Conservation (phyloP, 2,888 invertebrate species). For the Drosophila neoperkinsi region DNA sequence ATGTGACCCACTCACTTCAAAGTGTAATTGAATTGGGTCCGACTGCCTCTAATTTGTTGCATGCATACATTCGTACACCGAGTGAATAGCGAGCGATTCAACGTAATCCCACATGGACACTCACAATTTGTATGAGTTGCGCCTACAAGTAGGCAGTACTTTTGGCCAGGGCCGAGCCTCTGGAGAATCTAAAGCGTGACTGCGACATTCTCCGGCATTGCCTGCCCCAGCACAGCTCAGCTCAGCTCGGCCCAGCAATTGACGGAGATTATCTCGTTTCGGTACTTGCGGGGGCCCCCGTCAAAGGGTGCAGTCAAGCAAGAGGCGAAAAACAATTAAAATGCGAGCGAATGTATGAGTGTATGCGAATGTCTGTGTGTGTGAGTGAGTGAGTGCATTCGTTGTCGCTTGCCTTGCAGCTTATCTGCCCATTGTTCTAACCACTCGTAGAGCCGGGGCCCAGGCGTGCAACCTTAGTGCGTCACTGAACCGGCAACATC, state of each 20-base stretch:
- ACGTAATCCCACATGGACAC: constrained; percentile 29
- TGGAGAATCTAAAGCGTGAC: constrained; percentile 20
- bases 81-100: neutral
- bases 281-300: constrained; percentile 16
- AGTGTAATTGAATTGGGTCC: constrained; percentile 60
- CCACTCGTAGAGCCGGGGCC: constrained; percentile 20
- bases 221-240: neutral
- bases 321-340: constrained; percentile 71
- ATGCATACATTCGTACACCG: constrained; percentile 12
- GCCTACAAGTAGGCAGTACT: constrained; percentile 42
- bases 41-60: constrained; percentile 43
- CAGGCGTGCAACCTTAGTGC: constrained; percentile 36
- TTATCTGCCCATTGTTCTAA: constrained; percentile 62
- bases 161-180: neutral
- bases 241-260: constrained; percentile 40
- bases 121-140: constrained; percentile 58
- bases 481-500: constrained; percentile 58
- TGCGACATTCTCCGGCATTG: constrained; percentile 8
- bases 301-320: constrained; percentile 66
- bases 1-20: constrained; percentile 19
- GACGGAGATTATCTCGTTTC: constrained; percentile 63
- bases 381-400: constrained; percentile 54
- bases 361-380: constrained; percentile 13
- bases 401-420: constrained; percentile 50
- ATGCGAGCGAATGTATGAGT: constrained; percentile 7